A percentile compares a stretch with the other conserved stretches of the same genome.
Evolutionary conservation across 2,113 vertebrate genomes (phyloP).

Genomic region (Smithornis capensis): DNA sequence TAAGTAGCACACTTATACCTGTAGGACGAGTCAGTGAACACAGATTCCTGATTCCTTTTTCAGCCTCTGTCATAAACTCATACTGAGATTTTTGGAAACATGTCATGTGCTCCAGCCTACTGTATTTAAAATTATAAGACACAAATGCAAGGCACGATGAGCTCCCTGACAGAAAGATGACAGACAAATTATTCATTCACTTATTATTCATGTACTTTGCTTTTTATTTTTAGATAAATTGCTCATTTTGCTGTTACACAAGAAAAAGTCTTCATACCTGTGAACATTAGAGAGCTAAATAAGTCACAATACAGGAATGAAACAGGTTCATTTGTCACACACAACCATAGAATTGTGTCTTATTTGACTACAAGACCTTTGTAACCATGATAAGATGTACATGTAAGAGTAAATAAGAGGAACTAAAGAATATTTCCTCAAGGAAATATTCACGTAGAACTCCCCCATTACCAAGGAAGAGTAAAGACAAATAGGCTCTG

Average conservation of each 20-base stretch:
- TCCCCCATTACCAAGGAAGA: neutral
- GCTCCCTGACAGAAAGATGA: neutral
- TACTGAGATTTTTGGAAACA: neutral
- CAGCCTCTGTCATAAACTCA: neutral
- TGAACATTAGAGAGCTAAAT: neutral
- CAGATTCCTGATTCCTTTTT: neutral
- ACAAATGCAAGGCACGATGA: neutral
- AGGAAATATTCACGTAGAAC: neutral
- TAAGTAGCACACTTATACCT: neutral
- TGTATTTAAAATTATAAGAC: neutral
- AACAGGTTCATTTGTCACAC: neutral
- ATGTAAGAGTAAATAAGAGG: neutral
- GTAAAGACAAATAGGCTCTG: neutral
- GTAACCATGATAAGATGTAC: neutral
- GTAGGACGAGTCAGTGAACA: neutral
- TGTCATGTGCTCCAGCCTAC: neutral
- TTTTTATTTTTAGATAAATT: conserved; percentile 26
- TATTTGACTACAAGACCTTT: neutral
- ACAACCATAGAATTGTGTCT: neutral
- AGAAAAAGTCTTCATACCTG: neutral
- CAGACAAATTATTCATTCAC: neutral
- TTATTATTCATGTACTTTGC: neutral
- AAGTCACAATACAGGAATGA: neutral
- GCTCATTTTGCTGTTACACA: neutral
- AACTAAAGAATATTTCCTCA: neutral